Base-by-base conservation (phyloP, 2,888 invertebrate species). In the Scelioninae gen. 2 region DNA sequence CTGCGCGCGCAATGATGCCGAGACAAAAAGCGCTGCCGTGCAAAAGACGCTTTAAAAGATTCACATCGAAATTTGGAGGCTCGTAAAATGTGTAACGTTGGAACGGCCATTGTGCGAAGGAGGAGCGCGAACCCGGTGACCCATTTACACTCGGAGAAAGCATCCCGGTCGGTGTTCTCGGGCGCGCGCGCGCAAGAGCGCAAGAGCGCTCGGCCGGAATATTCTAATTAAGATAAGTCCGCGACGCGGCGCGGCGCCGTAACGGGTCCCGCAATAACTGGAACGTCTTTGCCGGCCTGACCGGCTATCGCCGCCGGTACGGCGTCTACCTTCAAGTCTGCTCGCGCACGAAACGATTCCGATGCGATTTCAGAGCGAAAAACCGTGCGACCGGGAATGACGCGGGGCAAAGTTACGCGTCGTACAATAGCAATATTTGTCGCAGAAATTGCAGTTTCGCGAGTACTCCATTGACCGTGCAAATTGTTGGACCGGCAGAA, bases 141-240 rank as follows among this genome's bases (percentile, higher is more conserved):
- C 73, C 41, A 73, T 64, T 73, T 73, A 33, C 6, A 41, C 11
- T 61, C 53, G 64, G 57, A 63, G 64, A 35, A 58, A 52, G 58
- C 48, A 25, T 25, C 28, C 16, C 22, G 33, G 10, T 43, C n/a
- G 39, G n/a, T 39, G 2, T 7, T 10, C 41, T 31, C 41, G 13
- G 39, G 39, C 22, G 61, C n/a, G n/a, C n/a, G n/a, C n/a, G n/a
- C n/a, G n/a, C n/a, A n/a, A n/a, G n/a, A n/a, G n/a, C n/a, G n/a
- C n/a, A n/a, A n/a, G n/a, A n/a, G n/a, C n/a, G 10, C 41, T 31
- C 41, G 13, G 39, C 31, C 22, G 61, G 19, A 48, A 37, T 37
- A 52, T 55, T 55, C 43, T 72, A 65, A 72, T 65, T 65, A 65
- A 55, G 58, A 53, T 55, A 65, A 72, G 46, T 65, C 60, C 13